These are phyloP conservation scores for Hippopotamyrus pictus DNA, from an alignment of 2,797 vertebrate genomes.

Conservation along the genomic window DNA sequence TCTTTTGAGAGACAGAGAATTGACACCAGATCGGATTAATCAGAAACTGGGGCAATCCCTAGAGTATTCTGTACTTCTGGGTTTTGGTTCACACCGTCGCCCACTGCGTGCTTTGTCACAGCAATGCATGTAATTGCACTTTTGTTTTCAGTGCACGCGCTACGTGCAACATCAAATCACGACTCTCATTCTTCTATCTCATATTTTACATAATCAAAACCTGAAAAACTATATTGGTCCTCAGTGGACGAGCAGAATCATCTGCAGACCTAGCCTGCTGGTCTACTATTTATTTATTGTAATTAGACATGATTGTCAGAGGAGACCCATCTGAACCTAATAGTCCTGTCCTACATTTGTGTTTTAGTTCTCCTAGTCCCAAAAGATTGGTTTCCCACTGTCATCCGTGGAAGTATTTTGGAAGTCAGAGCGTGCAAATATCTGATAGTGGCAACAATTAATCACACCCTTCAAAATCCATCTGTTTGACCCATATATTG, in stretches of 20 bases:
- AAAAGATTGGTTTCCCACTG: not conserved
- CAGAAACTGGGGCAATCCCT: conserved; percentile 1
- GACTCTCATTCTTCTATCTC: not conserved
- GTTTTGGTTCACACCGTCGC: not conserved
- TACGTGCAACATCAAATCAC: not conserved
- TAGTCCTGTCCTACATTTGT: not conserved
- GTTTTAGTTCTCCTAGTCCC: not conserved
- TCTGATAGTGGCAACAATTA: not conserved
- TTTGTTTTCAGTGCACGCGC: not conserved
- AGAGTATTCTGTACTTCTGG: not conserved
- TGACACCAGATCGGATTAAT: conserved; percentile 22
- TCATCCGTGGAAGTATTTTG: not conserved
- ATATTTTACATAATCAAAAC: not conserved
- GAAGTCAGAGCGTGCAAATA: not conserved
- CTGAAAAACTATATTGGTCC: not conserved
- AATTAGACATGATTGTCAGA: not conserved
- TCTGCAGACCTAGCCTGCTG: not conserved
- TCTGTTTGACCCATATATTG: not conserved
- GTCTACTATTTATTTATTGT: not conserved
- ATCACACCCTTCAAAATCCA: not conserved
- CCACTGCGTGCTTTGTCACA: not conserved
- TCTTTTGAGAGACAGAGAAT: conserved; percentile 24
- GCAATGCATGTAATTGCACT: not conserved
- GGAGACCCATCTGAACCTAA: not conserved
- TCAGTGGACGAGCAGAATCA: not conserved